phyloP scores from a whole-genome alignment of 1,140 invertebrate species.

The Euura saliciscinereae region DNA sequence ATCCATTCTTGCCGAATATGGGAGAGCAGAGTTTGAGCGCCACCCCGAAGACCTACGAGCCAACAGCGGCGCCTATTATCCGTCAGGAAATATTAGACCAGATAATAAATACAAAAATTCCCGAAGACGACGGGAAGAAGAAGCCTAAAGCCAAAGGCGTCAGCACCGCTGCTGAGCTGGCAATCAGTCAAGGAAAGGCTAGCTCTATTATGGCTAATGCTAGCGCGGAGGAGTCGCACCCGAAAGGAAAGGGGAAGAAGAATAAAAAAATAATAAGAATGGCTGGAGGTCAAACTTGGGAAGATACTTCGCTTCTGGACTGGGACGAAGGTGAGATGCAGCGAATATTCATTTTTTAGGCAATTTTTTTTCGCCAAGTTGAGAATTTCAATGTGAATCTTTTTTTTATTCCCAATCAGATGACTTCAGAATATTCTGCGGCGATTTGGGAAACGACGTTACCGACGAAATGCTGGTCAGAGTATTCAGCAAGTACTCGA shows the following conservation, averaged over 20 bases:
- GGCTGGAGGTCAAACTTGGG: conserved; percentile 94
- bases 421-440: conserved; percentile 98
- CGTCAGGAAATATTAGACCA: conserved; percentile 56
- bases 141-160: conserved; percentile 71
- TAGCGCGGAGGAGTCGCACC: conserved; percentile 67
- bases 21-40: conserved; percentile 51
- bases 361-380: neutral
- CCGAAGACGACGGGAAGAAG: conserved; percentile 70
- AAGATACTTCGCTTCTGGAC: conserved; percentile 87
- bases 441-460: conserved; percentile 98
- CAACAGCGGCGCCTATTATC: conserved; percentile 47
- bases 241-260: conserved; percentile 69
- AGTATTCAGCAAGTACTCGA: conserved; percentile 95
- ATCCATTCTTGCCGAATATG: conserved; percentile 49
- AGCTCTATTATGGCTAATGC: conserved; percentile 63
- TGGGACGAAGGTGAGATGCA: conserved; percentile 79
- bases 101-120: conserved; percentile 67
- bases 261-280: conserved; percentile 82
- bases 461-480: conserved; percentile 94
- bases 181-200: conserved; percentile 58
- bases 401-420: conserved; percentile 62
- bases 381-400: conserved; percentile 10
- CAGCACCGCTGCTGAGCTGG: conserved; percentile 55
- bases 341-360: too few relatives aligned
- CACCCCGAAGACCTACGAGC: conserved; percentile 51